These are phyloP conservation scores for Lepidocolaptes lacrymiger DNA, from an alignment of 2,797 vertebrate genomes.

Conservation along the genomic window DNA sequence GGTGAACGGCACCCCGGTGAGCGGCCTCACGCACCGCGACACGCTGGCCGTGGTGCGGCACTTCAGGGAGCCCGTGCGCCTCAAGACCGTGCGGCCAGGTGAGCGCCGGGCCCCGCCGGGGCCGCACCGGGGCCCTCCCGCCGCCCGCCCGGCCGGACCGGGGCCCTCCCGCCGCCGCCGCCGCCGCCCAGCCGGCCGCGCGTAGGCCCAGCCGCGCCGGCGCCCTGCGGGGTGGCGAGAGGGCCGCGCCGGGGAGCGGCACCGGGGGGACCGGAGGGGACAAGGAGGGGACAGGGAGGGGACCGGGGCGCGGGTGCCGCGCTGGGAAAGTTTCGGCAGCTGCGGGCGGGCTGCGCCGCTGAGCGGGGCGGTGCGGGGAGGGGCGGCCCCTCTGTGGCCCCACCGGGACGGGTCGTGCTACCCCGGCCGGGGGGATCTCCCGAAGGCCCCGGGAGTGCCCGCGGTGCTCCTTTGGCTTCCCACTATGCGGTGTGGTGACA, in stretches of 20 bases:
- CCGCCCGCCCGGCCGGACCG: not conserved
- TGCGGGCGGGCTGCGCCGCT: too few relatives aligned
- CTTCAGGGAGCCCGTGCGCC: slow-evolving; percentile 92
- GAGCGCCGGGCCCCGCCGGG: not conserved
- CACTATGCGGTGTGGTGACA: not conserved
- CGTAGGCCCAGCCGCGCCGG: not conserved
- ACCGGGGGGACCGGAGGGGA: too few relatives aligned
- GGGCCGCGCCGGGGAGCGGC: too few relatives aligned
- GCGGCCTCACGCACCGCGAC: slow-evolving; percentile 94
- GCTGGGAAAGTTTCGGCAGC: too few relatives aligned
- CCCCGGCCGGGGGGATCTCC: not conserved
- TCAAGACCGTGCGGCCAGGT: slow-evolving; percentile 96
- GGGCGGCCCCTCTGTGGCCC: too few relatives aligned
- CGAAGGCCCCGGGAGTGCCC: not conserved
- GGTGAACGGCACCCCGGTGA: slow-evolving; percentile 96
- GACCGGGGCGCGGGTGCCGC: too few relatives aligned
- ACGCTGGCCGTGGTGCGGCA: slow-evolving; percentile 93
- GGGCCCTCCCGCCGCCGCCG: not conserved
- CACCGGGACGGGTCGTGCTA: too few relatives aligned
- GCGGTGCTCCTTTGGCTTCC: not conserved
- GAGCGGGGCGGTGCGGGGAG: too few relatives aligned
- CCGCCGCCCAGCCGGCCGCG: not conserved
- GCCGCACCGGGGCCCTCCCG: not conserved
- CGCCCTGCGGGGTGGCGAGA: too few relatives aligned
- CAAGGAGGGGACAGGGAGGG: too few relatives aligned